Percentiles rank a stretch among this genome's conserved stretches.
phyloP scores from a whole-genome alignment of 2,797 vertebrate species.

The Artibeus lituratus region DNA sequence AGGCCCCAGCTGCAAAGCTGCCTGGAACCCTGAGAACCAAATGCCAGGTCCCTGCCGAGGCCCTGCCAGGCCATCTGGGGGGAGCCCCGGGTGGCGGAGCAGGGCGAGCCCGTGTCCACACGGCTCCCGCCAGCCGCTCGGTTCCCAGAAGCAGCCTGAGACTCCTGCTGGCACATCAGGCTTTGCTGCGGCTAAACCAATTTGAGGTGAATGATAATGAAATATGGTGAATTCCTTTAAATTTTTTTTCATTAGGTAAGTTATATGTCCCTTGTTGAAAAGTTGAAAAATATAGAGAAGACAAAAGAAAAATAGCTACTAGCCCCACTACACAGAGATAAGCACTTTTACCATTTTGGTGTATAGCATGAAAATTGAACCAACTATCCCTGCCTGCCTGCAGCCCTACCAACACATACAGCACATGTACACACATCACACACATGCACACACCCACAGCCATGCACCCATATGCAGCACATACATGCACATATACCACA shows the following conservation, averaged over 20 bases:
- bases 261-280: not conserved
- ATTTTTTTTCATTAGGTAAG: not conserved
- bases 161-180: not conserved
- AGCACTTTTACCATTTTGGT: not conserved
- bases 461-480: not conserved
- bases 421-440: not conserved
- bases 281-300: not conserved
- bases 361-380: not conserved
- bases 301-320: not conserved
- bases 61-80: not conserved
- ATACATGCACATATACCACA: not conserved
- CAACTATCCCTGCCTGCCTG: not conserved
- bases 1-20: not conserved
- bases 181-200: not conserved
- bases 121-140: not conserved
- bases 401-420: not conserved
- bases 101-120: not conserved
- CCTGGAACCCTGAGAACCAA: not conserved
- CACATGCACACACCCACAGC: too few relatives aligned
- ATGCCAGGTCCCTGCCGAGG: not conserved
- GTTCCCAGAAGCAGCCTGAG: not conserved
- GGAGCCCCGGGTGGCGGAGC: not conserved
- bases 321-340: not conserved
- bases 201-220: not conserved
- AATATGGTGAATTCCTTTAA: not conserved